Percentiles rank a stretch among this genome's conserved stretches.
Conservation (phyloP, 2,888 invertebrate genomes). For the Rhingia rostrata region DNA sequence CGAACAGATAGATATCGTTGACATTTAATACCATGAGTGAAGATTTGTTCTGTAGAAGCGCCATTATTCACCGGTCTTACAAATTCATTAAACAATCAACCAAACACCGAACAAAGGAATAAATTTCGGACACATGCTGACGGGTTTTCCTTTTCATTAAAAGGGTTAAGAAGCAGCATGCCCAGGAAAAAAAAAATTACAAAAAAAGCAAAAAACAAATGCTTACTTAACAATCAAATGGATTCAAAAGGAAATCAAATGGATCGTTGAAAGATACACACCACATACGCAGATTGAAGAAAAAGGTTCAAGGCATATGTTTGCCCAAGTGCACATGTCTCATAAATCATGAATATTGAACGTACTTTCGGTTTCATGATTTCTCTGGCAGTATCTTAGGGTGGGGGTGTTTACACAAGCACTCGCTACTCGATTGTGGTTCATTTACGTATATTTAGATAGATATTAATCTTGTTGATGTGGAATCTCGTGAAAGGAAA, state of each 20-base stretch:
- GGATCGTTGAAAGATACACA: constrained; percentile 37
- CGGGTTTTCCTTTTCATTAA: constrained; percentile 51
- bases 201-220: constrained; percentile 15
- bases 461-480: constrained; percentile 67
- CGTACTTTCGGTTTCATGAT: constrained; percentile 59
- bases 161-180: constrained; percentile 40
- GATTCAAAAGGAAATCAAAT: constrained; percentile 49
- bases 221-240: constrained; percentile 40
- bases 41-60: constrained; percentile 3
- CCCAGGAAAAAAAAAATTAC: too few species aligned
- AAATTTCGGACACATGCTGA: constrained; percentile 65
- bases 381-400: constrained; percentile 1
- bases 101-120: constrained; percentile 27
- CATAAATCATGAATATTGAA: constrained; percentile 1
- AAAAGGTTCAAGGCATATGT: constrained; percentile 65
- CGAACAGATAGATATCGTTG: constrained; percentile 41
- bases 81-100: neutral
- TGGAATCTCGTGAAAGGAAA: constrained; percentile 52
- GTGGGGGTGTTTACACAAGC: constrained; percentile 68
- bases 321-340: constrained; percentile 65
- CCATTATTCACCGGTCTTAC: neutral
- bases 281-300: constrained; percentile 3
- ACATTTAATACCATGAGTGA: neutral
- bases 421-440: constrained; percentile 31
- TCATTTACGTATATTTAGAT: constrained; percentile 70